A percentile compares a stretch with the other conserved stretches of the same genome.
Evolutionary conservation across 2,888 invertebrate species (phyloP).

Genomic region (Theodoxus fluviatilis): DNA sequence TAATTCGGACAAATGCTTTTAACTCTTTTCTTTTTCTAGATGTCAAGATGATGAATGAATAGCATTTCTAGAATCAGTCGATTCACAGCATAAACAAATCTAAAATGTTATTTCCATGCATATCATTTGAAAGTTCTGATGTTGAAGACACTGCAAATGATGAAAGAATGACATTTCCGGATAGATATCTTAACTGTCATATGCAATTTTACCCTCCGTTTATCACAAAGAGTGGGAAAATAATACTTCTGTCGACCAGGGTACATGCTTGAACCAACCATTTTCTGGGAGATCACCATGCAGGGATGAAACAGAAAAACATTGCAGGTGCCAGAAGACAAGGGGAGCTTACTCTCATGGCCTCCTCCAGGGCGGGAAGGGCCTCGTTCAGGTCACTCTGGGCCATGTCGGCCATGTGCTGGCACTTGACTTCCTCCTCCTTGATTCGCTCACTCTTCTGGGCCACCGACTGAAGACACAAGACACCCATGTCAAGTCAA

Average conservation of each 20-base stretch:
- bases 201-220: too few relatives aligned
- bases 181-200: too few relatives aligned
- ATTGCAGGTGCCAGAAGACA: neutral
- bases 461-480: conserved; percentile 68
- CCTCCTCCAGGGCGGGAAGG: conserved; percentile 86
- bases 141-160: too few relatives aligned
- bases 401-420: conserved; percentile 82
- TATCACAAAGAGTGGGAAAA: too few relatives aligned
- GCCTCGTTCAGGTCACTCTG: conserved; percentile 83
- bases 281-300: neutral
- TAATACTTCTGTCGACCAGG: neutral
- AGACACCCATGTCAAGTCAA: neutral
- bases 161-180: too few relatives aligned
- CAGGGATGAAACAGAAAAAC: neutral
- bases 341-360: conserved; percentile 70
- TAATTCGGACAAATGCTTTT: neutral
- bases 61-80: too few relatives aligned
- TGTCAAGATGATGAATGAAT: too few relatives aligned
- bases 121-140: too few relatives aligned
- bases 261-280: neutral
- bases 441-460: conserved; percentile 77
- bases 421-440: conserved; percentile 82
- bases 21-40: neutral
- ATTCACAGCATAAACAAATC: too few relatives aligned
- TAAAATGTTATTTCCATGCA: too few relatives aligned